A percentile compares a stretch with the other conserved stretches of the same genome.
phyloP scores from a whole-genome alignment of 2,797 vertebrate genomes.

The Neopelma chrysocephalum region DNA sequence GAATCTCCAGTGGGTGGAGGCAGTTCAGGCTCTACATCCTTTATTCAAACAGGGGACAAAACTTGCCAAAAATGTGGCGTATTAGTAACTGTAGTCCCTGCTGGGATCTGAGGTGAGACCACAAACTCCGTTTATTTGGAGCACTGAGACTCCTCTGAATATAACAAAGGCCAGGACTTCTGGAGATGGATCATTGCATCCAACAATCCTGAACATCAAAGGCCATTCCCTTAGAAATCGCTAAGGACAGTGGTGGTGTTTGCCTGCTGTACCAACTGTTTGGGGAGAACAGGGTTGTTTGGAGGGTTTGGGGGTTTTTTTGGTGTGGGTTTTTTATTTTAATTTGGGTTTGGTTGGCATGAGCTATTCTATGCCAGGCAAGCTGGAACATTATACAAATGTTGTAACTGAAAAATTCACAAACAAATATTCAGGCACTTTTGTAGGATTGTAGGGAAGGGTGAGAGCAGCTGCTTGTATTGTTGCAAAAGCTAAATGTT shows the following conservation, averaged over 20 bases:
- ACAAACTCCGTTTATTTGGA: slow-evolving; percentile 12
- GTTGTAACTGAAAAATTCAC: not conserved
- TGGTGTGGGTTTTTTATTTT: not conserved
- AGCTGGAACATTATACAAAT: not conserved
- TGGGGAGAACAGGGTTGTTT: not conserved
- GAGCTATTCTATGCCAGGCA: not conserved
- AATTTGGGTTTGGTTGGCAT: not conserved
- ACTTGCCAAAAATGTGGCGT: slow-evolving; percentile 29
- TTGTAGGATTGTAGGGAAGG: not conserved
- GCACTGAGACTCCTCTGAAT: not conserved
- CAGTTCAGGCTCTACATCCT: slow-evolving; percentile 10
- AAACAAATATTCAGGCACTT: not conserved
- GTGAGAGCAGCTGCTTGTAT: not conserved
- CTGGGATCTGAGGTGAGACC: slow-evolving; percentile 43
- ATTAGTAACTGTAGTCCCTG: not conserved
- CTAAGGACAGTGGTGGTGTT: not conserved
- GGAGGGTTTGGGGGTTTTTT: not conserved
- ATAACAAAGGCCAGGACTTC: not conserved
- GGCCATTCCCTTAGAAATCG: not conserved
- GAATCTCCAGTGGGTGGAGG: slow-evolving; percentile 9
- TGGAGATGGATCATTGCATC: not conserved
- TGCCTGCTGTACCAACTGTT: not conserved
- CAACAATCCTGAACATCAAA: not conserved
- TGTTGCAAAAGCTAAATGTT: not conserved
- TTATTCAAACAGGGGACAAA: not conserved